phyloP scores from a whole-genome alignment of 2,113 vertebrate species.

The Phaetusa simplex region DNA sequence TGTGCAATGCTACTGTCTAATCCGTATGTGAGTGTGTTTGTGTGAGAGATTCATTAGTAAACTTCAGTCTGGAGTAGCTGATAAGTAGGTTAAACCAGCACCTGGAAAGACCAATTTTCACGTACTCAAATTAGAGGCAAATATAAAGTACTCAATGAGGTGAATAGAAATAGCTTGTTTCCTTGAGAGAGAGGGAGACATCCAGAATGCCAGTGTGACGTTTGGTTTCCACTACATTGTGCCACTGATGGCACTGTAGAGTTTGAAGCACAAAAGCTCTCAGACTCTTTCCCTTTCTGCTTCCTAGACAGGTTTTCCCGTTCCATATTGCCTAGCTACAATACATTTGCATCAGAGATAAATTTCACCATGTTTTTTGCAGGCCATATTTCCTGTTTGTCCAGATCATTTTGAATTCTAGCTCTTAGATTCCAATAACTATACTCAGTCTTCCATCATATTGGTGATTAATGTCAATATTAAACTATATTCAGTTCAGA shows the following conservation, averaged over 20 bases:
- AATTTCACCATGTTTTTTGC: not conserved
- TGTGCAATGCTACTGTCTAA: not conserved
- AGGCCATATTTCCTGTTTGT: not conserved
- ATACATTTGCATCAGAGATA: not conserved
- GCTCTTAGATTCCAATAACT: not conserved
- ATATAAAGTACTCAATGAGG: not conserved
- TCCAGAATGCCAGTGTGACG: not conserved
- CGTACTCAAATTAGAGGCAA: not conserved
- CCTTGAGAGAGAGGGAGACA: not conserved
- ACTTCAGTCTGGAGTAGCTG: not conserved
- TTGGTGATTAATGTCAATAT: not conserved
- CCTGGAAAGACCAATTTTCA: not conserved
- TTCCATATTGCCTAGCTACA: not conserved
- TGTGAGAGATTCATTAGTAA: not conserved
- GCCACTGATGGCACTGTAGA: not conserved
- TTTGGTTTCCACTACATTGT: not conserved
- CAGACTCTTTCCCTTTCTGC: not conserved
- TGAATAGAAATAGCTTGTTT: not conserved
- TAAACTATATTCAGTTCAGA: not conserved
- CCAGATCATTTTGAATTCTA: not conserved
- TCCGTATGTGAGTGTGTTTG: not conserved
- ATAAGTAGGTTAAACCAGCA: not conserved
- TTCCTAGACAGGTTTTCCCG: not conserved
- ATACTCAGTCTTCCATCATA: not conserved
- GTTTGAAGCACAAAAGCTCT: not conserved